Percentiles rank a stretch among this genome's conserved stretches.
phyloP scores from a whole-genome alignment of 2,113 vertebrate genomes.

The Barbus barbus region DNA sequence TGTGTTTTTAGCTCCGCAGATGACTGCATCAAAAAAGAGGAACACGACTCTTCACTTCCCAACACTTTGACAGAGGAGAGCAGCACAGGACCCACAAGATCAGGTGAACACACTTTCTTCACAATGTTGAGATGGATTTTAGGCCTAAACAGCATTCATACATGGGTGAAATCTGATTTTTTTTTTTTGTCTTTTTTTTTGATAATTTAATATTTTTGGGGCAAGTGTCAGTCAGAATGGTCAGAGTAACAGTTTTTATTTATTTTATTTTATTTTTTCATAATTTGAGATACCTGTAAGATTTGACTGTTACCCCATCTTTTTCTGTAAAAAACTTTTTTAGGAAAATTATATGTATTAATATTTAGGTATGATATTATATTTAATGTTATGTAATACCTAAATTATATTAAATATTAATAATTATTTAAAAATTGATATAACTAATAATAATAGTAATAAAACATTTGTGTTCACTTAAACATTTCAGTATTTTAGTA shows the following conservation, averaged over 20 bases:
- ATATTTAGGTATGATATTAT: not conserved
- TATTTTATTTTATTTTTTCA: not conserved
- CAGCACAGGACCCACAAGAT: conserved; percentile 82
- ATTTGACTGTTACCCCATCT: not conserved
- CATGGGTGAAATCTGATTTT: not conserved
- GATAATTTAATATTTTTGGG: not conserved
- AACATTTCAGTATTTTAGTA: too few species aligned
- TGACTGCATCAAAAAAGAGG: conserved; percentile 67
- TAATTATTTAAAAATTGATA: not conserved
- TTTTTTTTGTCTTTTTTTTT: too few species aligned
- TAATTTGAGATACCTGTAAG: not conserved
- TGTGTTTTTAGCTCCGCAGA: conserved; percentile 62
- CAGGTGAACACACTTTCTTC: conserved; percentile 47
- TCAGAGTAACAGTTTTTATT: not conserved
- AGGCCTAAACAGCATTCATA: not conserved
- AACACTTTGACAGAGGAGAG: conserved; percentile 81
- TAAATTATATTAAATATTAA: not conserved
- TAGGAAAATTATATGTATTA: not conserved
- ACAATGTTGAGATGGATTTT: not conserved
- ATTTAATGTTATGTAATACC: not conserved
- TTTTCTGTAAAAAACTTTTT: not conserved
- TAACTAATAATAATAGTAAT: not conserved
- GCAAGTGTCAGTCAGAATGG: not conserved
- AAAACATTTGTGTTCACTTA: not conserved
- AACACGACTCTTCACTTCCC: conserved; percentile 76